Percentiles rank a stretch among this genome's conserved stretches.
These are phyloP conservation scores for Chrysemys picta DNA, from an alignment of 2,113 vertebrate species.

Conservation along the genomic window DNA sequence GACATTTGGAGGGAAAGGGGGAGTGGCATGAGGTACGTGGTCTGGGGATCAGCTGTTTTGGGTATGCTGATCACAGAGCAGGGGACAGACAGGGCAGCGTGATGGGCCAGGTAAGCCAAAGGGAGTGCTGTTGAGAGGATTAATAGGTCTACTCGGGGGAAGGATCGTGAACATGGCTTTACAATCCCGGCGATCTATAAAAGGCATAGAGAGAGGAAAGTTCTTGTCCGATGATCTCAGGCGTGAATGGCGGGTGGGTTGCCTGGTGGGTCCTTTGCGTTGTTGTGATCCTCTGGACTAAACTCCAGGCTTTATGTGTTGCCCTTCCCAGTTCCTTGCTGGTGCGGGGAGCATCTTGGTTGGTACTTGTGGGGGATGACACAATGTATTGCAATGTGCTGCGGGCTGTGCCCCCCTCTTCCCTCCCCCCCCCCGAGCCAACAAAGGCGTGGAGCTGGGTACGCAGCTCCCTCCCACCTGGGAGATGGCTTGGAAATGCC, in stretches of 20 bases:
- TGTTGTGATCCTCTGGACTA: neutral
- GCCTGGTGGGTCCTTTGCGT: neutral
- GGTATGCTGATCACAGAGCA: neutral
- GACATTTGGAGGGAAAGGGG: neutral
- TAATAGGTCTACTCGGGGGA: neutral
- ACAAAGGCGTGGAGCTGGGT: neutral
- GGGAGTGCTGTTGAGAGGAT: neutral
- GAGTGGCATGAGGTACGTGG: neutral
- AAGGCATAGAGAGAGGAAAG: neutral
- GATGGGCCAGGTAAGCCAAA: neutral
- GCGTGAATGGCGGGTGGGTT: neutral
- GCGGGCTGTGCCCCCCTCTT: too few relatives aligned
- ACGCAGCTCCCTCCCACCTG: neutral
- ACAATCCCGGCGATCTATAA: neutral
- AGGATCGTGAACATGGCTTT: neutral
- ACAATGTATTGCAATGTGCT: neutral
- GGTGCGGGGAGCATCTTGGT: neutral
- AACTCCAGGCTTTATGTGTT: neutral
- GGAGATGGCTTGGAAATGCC: too few relatives aligned
- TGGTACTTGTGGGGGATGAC: neutral
- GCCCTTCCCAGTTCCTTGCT: neutral
- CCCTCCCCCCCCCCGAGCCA: neutral
- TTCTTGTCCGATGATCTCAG: neutral
- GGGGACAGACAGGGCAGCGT: neutral
- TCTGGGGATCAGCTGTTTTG: neutral